These are phyloP conservation scores for Epiblema foenella DNA, from an alignment of 2,888 invertebrate species.

Conservation along the genomic window DNA sequence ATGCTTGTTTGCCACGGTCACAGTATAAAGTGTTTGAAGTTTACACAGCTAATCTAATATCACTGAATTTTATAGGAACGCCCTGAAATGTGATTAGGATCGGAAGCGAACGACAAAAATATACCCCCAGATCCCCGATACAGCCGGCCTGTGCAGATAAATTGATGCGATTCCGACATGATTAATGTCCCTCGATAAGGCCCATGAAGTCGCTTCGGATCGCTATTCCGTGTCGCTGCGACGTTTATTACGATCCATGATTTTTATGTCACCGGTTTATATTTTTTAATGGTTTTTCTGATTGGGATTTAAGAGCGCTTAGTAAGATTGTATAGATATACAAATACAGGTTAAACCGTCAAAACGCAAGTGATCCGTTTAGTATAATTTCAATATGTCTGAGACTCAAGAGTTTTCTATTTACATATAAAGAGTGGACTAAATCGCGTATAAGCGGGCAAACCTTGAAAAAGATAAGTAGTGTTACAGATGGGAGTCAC, in stretches of 20 bases:
- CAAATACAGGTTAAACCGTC: no score
- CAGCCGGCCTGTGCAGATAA: constrained; percentile 53
- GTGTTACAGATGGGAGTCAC: no score
- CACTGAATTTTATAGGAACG: no score
- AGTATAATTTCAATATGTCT: no score
- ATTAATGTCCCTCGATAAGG: constrained; percentile 58
- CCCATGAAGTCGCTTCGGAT: constrained; percentile 16
- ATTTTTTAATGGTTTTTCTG: not conserved
- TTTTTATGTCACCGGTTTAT: not conserved
- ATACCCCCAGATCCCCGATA: constrained; percentile 8
- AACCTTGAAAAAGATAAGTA: no score
- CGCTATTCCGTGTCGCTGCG: constrained; percentile 1
- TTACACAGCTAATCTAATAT: no score
- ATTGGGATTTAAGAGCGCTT: not conserved
- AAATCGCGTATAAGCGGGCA: no score
- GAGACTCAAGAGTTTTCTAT: no score
- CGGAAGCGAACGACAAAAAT: not conserved
- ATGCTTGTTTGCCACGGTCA: no score
- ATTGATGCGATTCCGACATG: constrained; percentile 62
- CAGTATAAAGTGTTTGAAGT: no score
- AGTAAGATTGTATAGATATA: not conserved
- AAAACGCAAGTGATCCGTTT: no score
- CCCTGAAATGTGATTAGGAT: not conserved
- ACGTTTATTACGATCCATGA: constrained; percentile 3
- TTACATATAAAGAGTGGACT: no score